phyloP scores from a whole-genome alignment of 2,113 vertebrate genomes.

The Sinocyclocheilus grahami region DNA sequence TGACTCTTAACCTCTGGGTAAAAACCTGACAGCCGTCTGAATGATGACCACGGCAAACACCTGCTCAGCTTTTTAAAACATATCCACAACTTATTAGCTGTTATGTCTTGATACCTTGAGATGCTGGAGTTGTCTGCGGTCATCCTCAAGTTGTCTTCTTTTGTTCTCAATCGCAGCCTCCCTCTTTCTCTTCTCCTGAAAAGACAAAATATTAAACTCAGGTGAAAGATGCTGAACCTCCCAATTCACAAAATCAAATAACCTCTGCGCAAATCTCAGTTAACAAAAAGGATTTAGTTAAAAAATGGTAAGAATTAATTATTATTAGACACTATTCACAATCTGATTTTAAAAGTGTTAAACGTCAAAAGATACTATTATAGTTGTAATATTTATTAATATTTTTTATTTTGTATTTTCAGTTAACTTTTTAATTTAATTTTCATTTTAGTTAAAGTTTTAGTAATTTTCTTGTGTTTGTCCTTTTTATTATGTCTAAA shows the following conservation, averaged over 20 bases:
- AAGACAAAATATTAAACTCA: slow-evolving; percentile 37
- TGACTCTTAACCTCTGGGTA: slow-evolving; percentile 6
- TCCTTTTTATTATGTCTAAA: not conserved
- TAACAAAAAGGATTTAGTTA: not conserved
- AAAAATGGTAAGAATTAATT: not conserved
- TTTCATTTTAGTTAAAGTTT: not conserved
- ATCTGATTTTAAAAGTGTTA: not conserved
- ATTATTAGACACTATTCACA: not conserved
- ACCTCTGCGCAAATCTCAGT: slow-evolving; percentile 4
- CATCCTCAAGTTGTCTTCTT: slow-evolving; percentile 90
- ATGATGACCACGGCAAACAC: not conserved
- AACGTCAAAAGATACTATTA: not conserved
- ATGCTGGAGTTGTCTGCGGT: slow-evolving; percentile 90
- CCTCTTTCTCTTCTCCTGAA: slow-evolving; percentile 88
- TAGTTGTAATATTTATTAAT: not conserved
- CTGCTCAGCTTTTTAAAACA: slow-evolving; percentile 2
- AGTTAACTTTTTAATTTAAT: not conserved
- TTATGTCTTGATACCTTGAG: slow-evolving; percentile 81
- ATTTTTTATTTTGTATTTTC: not conserved
- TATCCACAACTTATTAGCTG: not conserved
- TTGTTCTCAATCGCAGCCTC: slow-evolving; percentile 92
- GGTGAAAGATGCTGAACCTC: not conserved
- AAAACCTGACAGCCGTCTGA: not conserved
- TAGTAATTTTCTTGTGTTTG: not conserved
- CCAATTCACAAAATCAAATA: not conserved